Percentiles rank a stretch among this genome's conserved stretches.
These are phyloP conservation scores for Cryptoprocta ferox DNA, from an alignment of 2,797 vertebrate genomes.

Conservation along the genomic window DNA sequence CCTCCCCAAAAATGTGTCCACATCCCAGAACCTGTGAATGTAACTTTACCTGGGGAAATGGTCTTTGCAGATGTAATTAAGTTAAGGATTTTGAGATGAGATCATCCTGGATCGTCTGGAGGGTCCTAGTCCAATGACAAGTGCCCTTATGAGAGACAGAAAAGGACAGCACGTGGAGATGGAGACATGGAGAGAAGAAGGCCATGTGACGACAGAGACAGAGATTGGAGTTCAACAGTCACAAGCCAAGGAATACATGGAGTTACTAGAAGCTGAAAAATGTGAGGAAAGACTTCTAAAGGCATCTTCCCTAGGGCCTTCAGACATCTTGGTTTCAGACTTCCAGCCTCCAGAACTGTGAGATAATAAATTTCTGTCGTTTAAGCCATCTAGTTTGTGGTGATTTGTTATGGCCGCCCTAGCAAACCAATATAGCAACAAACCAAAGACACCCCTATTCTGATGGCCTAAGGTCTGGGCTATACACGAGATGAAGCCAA, in stretches of 20 bases:
- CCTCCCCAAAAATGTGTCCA: background rate
- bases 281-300: background rate
- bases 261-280: background rate
- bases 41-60: background rate
- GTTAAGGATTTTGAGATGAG: background rate
- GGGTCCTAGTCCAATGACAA: background rate
- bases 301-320: background rate
- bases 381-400: background rate
- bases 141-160: background rate
- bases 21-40: background rate
- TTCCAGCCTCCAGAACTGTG: background rate
- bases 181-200: background rate
- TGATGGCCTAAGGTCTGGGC: background rate
- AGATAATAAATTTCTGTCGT: background rate
- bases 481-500: background rate
- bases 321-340: background rate
- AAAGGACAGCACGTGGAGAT: background rate
- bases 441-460: background rate
- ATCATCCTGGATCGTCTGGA: background rate
- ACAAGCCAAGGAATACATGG: background rate
- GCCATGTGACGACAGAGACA: background rate
- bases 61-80: background rate
- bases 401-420: background rate
- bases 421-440: background rate
- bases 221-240: background rate